Conservation (phyloP, 2,888 invertebrate genomes). For the Pseudococcus jackbeardsleyi region DNA sequence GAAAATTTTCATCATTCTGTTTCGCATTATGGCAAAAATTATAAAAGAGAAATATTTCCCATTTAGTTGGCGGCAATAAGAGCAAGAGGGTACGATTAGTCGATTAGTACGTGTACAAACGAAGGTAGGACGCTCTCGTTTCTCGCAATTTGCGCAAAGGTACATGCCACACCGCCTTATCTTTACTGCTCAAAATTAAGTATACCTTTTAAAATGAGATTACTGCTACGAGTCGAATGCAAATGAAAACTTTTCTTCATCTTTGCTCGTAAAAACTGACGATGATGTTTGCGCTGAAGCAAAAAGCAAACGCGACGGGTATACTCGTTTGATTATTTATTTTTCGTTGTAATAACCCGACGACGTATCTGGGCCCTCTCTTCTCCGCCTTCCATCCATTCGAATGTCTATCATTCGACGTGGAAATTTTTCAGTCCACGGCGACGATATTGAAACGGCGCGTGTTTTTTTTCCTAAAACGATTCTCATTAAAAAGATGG, state of each 20-base stretch:
- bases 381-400: neutral
- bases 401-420: neutral
- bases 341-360: neutral
- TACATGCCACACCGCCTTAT: neutral
- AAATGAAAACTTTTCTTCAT: constrained; percentile 5
- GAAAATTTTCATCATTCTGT: no score
- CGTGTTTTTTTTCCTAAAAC: neutral
- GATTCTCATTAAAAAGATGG: neutral
- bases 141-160: neutral
- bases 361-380: neutral
- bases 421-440: neutral
- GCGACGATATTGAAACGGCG: neutral
- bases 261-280: constrained; percentile 2
- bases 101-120: neutral
- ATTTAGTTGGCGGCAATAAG: no score
- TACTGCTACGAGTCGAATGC: constrained; percentile 1
- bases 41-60: no score
- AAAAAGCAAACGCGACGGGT: neutral
- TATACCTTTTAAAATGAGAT: constrained; percentile 19
- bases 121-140: neutral
- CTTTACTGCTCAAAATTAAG: constrained; percentile 16
- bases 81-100: no score
- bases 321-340: neutral
- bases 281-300: neutral
- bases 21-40: no score